Evolutionary conservation across 1,140 invertebrate genomes (phyloP), one percentile per base, ranked within the genome.

Genomic region (Akabosia matsudoensis): DNA sequence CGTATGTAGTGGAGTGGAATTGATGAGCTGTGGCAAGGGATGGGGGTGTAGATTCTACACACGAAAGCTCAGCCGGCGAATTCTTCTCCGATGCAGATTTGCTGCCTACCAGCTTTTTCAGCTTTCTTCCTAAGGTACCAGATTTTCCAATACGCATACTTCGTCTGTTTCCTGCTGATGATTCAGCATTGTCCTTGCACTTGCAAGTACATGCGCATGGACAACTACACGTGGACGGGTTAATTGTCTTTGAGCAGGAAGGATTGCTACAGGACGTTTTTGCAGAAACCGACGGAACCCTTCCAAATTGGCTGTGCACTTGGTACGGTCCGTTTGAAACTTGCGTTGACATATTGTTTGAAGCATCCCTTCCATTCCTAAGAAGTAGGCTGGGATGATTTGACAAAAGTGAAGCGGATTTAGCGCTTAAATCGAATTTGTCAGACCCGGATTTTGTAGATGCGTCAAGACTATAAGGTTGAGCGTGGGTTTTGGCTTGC

Each of bases 1-100:
- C 61, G n/a, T 16, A 30, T 13, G 37, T 88, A 22, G 34, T 88
- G 82, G 88, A 80, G 85, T 83, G 79, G 26, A 61, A 74, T 61
- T 33, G 71, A 45, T 76, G 56, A 83, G 85, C 78, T 87, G 86
- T 33, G 86, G 85, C 81, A 72, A 82, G 37, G 18, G 7, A 10
- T 83, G 26, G 83, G 82, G 1, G 78, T 73, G 24, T 84, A 83
- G 2, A 30, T n/a, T n/a, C 24, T 24, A 13, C 7, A 30, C 7
- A 31, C 26, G 4, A 30, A 30, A 30, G 71, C 22, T 67, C 61
- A n/a, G n/a, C n/a, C 13, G 45, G 45, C 13, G 13, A n/a, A 52
- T 52, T 52, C 13, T 52, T 52, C 45, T 14, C 45, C n/a, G 13
- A 52, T 52, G 13, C 45, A n/a, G n/a, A 14, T 52, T 52, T 77